Percentiles rank a stretch among this genome's conserved stretches.
Evolutionary conservation across 2,113 vertebrate genomes (phyloP).

Genomic region (Entomyzon cyanotis): DNA sequence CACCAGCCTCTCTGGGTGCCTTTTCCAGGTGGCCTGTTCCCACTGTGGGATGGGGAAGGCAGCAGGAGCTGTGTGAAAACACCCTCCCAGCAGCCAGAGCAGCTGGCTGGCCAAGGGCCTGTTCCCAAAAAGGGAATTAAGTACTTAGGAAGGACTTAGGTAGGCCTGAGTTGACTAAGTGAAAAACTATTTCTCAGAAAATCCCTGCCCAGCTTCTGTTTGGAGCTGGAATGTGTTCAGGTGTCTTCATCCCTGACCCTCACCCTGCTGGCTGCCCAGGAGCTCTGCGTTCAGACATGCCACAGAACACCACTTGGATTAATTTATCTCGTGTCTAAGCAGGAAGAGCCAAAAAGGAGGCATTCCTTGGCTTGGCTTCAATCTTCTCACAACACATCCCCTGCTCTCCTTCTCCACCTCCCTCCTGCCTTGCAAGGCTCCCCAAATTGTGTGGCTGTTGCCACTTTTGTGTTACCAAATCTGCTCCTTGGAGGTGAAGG

Average conservation of each 20-base stretch:
- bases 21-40: not conserved
- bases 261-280: not conserved
- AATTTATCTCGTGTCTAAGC: not conserved
- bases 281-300: not conserved
- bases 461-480: not conserved
- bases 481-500: not conserved
- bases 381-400: not conserved
- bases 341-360: not conserved
- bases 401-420: not conserved
- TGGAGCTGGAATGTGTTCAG: not conserved
- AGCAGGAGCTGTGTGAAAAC: not conserved
- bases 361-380: not conserved
- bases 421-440: not conserved
- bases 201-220: conserved; percentile 13
- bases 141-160: conserved; percentile 35
- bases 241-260: not conserved
- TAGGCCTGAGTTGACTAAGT: conserved; percentile 30
- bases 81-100: not conserved
- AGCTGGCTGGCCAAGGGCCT: not conserved
- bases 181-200: conserved; percentile 4
- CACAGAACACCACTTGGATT: not conserved
- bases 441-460: not conserved
- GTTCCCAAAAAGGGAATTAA: conserved; percentile 27
- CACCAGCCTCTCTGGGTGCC: not conserved
- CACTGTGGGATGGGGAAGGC: fast-evolving